Conservation (phyloP, 2,797 vertebrate genomes). For the Phaenicophaeus curvirostris region DNA sequence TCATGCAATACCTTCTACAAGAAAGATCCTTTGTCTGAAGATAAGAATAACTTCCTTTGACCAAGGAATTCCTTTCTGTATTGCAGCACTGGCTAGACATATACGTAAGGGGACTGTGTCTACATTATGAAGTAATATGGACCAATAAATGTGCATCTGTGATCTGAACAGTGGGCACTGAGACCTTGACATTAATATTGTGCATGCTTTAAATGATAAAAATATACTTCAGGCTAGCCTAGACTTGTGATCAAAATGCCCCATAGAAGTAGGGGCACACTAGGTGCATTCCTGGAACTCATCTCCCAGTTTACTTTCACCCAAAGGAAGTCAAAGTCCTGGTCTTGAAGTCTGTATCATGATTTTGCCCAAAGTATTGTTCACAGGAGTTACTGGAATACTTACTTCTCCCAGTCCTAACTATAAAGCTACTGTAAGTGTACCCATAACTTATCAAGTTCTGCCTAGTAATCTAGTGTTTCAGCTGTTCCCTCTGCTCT, state of each 20-base stretch:
- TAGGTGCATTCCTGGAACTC: neutral
- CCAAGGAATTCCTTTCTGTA: neutral
- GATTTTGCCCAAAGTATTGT: neutral
- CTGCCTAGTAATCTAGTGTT: neutral
- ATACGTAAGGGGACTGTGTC: accelerated
- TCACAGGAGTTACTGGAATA: neutral
- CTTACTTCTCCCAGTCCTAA: neutral
- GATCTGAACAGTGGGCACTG: neutral
- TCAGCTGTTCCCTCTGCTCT: neutral
- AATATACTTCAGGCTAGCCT: neutral
- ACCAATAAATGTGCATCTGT: neutral
- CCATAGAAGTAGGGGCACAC: neutral
- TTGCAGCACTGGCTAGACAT: neutral
- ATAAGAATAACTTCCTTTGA: neutral
- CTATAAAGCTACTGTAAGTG: neutral
- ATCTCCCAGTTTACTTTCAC: neutral
- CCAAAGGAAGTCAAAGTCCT: neutral
- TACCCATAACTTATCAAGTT: neutral
- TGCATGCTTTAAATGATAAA: neutral
- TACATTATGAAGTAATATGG: neutral
- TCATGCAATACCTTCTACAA: neutral
- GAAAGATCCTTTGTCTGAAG: neutral
- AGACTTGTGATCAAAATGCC: neutral
- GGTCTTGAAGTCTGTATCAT: neutral
- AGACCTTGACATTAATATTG: neutral